Percentiles rank a stretch among this genome's conserved stretches.
These are phyloP conservation scores for Chouioia cunea DNA, from an alignment of 2,888 invertebrate genomes.

Conservation along the genomic window DNA sequence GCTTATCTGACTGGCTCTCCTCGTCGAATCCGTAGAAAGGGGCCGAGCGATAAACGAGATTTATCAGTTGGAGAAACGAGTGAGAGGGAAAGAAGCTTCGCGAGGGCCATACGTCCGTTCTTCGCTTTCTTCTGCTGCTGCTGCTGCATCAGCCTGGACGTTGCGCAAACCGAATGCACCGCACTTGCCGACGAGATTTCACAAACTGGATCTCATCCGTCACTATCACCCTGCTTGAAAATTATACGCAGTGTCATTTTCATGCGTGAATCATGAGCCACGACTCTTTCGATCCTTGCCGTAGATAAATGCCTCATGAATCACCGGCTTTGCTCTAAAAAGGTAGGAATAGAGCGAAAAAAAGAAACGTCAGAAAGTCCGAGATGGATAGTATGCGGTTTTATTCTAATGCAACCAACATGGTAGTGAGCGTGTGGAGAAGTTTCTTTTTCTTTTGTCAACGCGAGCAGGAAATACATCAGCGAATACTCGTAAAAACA, in stretches of 20 bases:
- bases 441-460: not conserved
- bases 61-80: slow-evolving; percentile 26
- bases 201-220: slow-evolving; percentile 46
- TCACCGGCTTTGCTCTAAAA: slow-evolving; percentile 30
- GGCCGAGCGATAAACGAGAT: slow-evolving; percentile 39
- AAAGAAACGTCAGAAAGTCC: too few species aligned
- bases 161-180: slow-evolving; percentile 16
- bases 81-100: not conserved
- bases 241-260: too few species aligned
- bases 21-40: slow-evolving; percentile 15
- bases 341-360: not conserved
- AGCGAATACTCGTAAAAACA: slow-evolving; percentile 11
- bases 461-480: too few species aligned
- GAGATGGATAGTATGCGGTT: not conserved
- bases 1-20: slow-evolving; percentile 15
- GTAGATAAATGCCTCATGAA: slow-evolving; percentile 35
- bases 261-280: too few species aligned
- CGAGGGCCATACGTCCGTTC: too few species aligned
- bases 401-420: slow-evolving; percentile 31
- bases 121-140: not conserved
- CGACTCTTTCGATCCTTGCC: too few species aligned
- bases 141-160: slow-evolving; percentile 3
- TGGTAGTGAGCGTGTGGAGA: not conserved
- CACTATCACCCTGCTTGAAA: slow-evolving; percentile 24
- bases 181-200: slow-evolving; percentile 24